Evolutionary conservation across 2,888 invertebrate genomes (phyloP), one percentile per base, ranked within the genome.

Genomic region (Epirrhoe tristata): DNA sequence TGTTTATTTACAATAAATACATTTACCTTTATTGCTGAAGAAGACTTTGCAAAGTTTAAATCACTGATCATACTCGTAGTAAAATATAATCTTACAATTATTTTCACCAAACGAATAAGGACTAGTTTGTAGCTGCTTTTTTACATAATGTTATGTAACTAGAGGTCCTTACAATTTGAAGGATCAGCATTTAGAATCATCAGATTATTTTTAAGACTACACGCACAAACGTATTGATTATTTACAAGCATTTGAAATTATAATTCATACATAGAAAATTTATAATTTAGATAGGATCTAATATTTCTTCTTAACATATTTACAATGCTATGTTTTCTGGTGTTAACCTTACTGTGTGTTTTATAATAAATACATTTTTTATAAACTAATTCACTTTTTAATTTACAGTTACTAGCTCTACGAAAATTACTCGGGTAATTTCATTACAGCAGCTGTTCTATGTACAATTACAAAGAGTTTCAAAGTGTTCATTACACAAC

Each of bases 331-430:
- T 83, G 77, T 85, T 88, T 87, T 90, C 90, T 93, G 93, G 93
- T 93, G 93, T 93, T 93, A 88, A 89, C 83, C 93, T 93, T 93
- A 93, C 93, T 92, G 92, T 91, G 92, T 91, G 90, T 86, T 88
- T 87, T 85, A 91, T 93, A 92, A 93, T 93, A 92, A 93, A 93
- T 93, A 93, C 88, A 91, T 87, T 89, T 88, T 88, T 86, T 89
- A 86, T 84, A 81, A 81, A 85, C 87, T 87, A 61, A 85, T 86
- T 83, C 84, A 65, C 58, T 74, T 71, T 59, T 83, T 86, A 80
- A 89, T 91, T 87, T 93, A 92, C 92, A 93, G 85, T 89, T 82
- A 73, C 91, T 92, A 91, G 81, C 70, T 81, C 91, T 91, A 93
- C 88, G 77, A 82, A 88, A 87, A 87, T 83, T 83, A 84, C 83